These are phyloP conservation scores for Branchinecta sandiegonensis DNA, from an alignment of 2,888 invertebrate species.

Conservation along the genomic window DNA sequence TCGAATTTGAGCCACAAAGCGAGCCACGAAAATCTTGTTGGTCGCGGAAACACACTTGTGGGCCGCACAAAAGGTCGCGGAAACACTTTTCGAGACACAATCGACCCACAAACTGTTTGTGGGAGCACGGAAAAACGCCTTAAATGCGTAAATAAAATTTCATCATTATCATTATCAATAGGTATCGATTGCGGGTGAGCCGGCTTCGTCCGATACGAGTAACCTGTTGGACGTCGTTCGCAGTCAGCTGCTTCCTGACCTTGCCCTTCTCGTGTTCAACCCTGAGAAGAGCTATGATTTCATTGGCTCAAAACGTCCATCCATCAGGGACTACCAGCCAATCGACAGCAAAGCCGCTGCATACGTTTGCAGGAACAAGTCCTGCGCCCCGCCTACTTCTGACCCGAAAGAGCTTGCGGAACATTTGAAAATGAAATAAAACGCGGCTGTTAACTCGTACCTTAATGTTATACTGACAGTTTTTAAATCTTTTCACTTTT, in stretches of 20 bases:
- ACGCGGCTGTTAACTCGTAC: neutral
- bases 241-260: slow-evolving; percentile 49
- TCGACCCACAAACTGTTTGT: no score
- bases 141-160: no score
- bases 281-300: slow-evolving; percentile 32
- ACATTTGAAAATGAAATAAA: slow-evolving; percentile 37
- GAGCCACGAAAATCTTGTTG: no score
- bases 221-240: slow-evolving; percentile 51
- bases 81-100: no score
- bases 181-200: slow-evolving; percentile 42
- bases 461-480: no score
- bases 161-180: no score
- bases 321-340: slow-evolving; percentile 40
- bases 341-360: slow-evolving; percentile 50
- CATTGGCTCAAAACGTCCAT: slow-evolving; percentile 36
- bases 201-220: slow-evolving; percentile 48
- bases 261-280: slow-evolving; percentile 49
- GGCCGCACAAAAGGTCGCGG: no score
- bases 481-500: neutral
- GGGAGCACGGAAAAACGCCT: no score
- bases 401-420: slow-evolving; percentile 47
- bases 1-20: no score
- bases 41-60: no score
- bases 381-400: slow-evolving; percentile 59
- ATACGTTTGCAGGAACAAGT: slow-evolving; percentile 60